phyloP scores from a whole-genome alignment of 2,888 invertebrate genomes.

The Dysmachus trigonus region DNA sequence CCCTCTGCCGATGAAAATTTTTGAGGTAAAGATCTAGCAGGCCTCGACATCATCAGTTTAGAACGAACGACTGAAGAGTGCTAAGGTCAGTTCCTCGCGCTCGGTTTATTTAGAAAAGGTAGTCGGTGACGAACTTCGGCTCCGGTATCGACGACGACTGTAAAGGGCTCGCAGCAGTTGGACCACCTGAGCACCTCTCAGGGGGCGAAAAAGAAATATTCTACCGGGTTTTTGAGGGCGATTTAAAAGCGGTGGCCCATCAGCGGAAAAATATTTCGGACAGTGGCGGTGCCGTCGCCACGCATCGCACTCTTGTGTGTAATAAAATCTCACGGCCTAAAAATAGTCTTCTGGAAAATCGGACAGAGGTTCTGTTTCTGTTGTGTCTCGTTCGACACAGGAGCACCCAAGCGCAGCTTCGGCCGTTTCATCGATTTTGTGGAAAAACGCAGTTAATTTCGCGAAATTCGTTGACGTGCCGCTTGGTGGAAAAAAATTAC shows the following conservation, averaged over 20 bases:
- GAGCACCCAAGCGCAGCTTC: background rate
- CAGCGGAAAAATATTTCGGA: background rate
- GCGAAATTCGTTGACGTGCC: background rate
- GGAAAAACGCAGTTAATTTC: background rate
- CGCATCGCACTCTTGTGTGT: background rate
- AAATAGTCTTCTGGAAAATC: slow-evolving; percentile 28
- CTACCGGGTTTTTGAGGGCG: background rate
- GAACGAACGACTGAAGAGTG: slow-evolving; percentile 61
- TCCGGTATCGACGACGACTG: background rate
- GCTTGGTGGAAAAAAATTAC: background rate
- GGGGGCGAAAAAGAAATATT: background rate
- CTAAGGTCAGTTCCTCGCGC: slow-evolving; percentile 57
- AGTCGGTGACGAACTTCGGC: background rate
- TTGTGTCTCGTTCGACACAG: background rate
- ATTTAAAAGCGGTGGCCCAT: background rate
- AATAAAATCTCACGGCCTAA: slow-evolving; percentile 14
- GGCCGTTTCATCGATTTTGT: background rate
- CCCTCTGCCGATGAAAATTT: slow-evolving; percentile 34
- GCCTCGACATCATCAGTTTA: slow-evolving; percentile 56
- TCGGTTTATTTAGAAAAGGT: slow-evolving; percentile 47
- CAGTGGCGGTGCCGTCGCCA: background rate
- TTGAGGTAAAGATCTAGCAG: slow-evolving; percentile 24
- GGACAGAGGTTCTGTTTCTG: background rate
- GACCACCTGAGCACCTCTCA: background rate
- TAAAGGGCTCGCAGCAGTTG: background rate